Evolutionary conservation across 1,140 invertebrate species (phyloP).

Genomic region (Telenomus remus): DNA sequence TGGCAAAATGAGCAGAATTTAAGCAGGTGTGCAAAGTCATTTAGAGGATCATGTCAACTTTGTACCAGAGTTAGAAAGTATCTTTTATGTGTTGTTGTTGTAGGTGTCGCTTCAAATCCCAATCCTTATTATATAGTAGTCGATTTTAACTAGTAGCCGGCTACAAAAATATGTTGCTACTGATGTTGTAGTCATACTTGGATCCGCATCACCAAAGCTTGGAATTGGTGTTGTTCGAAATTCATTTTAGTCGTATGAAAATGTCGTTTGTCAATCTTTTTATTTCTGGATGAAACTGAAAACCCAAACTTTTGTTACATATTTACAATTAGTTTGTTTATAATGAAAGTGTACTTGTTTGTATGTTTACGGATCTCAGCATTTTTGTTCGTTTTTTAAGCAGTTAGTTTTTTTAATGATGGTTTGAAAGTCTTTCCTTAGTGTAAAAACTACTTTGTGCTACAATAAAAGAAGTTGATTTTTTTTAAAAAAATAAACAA

Average conservation of each 20-base stretch:
- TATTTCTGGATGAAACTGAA: neutral
- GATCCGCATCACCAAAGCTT: conserved; percentile 13
- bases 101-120: conserved; percentile 45
- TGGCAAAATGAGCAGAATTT: too few relatives aligned
- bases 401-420: too few relatives aligned
- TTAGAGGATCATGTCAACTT: conserved; percentile 35
- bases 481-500: neutral
- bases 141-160: conserved; percentile 16
- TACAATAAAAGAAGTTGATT: too few relatives aligned
- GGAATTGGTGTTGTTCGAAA: conserved; percentile 28
- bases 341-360: too few relatives aligned
- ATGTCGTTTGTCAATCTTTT: neutral
- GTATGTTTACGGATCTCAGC: too few relatives aligned
- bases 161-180: conserved; percentile 14
- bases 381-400: too few relatives aligned
- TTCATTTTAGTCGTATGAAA: neutral
- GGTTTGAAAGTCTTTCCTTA: too few relatives aligned
- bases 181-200: conserved; percentile 42
- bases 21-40: too few relatives aligned
- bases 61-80: conserved; percentile 39
- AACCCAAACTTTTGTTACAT: too few relatives aligned
- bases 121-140: conserved; percentile 30
- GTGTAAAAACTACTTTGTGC: too few relatives aligned
- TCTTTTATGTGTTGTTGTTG: conserved; percentile 46
- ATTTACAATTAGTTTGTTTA: too few relatives aligned